Evolutionary conservation across 1,140 invertebrate species (phyloP).

Genomic region (Tribolium castaneum): DNA sequence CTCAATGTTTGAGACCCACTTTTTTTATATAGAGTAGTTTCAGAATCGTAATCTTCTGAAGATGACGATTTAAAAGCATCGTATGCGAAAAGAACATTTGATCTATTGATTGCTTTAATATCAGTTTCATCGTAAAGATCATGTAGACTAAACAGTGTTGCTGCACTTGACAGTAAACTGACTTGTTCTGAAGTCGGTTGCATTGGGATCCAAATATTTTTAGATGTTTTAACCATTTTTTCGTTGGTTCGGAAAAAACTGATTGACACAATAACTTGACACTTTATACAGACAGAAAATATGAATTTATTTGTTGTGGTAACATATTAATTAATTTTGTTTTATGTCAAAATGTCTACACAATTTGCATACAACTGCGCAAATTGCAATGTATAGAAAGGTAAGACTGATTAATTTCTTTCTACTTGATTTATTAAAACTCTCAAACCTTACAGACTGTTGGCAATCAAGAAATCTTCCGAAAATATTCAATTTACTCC

Average conservation of each 20-base stretch:
- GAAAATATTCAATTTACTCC: background rate
- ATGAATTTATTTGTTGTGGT: too few species aligned
- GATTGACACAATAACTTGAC: background rate
- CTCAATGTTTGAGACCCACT: too few species aligned
- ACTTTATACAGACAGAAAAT: background rate
- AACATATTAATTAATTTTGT: background rate
- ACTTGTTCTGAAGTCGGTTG: background rate
- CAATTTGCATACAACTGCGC: background rate
- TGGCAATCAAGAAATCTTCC: conserved; percentile 6
- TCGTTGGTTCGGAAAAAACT: background rate
- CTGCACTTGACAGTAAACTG: background rate
- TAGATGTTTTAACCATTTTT: conserved; percentile 12
- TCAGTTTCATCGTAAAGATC: too few species aligned
- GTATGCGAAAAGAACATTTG: too few species aligned
- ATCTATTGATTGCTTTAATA: too few species aligned
- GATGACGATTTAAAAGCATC: too few species aligned
- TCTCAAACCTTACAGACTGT: background rate
- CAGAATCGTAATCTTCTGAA: too few species aligned
- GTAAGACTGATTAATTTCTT: background rate
- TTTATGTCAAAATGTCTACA: background rate
- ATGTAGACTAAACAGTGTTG: background rate
- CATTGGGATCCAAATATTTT: background rate
- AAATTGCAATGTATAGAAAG: conserved; percentile 8
- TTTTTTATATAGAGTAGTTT: too few species aligned
- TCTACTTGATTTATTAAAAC: background rate